Base-by-base conservation (phyloP, 2,888 invertebrate species). In the Choreutis nemorana region DNA sequence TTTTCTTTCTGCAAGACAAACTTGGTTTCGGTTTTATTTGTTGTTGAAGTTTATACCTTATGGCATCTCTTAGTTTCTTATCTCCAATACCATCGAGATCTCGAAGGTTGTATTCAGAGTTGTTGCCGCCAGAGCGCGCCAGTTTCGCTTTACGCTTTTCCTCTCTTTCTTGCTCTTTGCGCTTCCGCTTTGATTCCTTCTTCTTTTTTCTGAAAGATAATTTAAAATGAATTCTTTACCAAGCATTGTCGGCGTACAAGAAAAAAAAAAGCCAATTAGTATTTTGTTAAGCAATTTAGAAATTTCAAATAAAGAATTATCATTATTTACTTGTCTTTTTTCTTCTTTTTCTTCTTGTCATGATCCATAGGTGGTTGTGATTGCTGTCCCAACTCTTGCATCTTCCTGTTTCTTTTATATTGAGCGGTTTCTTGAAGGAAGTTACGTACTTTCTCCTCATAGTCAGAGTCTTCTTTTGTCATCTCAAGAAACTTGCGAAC, bases 391-490 rank as follows among this genome's bases (percentile, higher is more conserved):
- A 83, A 63, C 45, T 87, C 86, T 45, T 87, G 83, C 67, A 81
- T 81, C 62, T 84, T 87, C 50, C 83, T 82, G 51, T 86, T 87
- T 40, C 85, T 83, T 54, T 89, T 89, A 80, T 90, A 91, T 50
- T 89, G 87, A 15, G 87, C 87, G 0, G 90, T 90, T 48, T 92
- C 91, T 50, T 90, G 90, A 32, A 93, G 73, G 61, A 92, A 89
- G 61, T 88, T 91, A n/a, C 91, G 85, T 33, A 93, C 91, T 78
- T 89, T 90, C 35, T 88, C 89, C 60, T 91, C 90, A 48, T 92
- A 93, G 57, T 92, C 91, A 0, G 90, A 90, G 51, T 92, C 92
- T 42, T 87, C 87, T 58, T 89, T 89, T 2, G 89, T 89, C 65
- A 88, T 87, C 44, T 89, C 87, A 39, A 91, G 62, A 63, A 91